Percentiles rank a stretch among this genome's conserved stretches.
These are phyloP conservation scores for Gastracanthus pulcherrimus DNA, from an alignment of 2,888 invertebrate species.

Conservation along the genomic window DNA sequence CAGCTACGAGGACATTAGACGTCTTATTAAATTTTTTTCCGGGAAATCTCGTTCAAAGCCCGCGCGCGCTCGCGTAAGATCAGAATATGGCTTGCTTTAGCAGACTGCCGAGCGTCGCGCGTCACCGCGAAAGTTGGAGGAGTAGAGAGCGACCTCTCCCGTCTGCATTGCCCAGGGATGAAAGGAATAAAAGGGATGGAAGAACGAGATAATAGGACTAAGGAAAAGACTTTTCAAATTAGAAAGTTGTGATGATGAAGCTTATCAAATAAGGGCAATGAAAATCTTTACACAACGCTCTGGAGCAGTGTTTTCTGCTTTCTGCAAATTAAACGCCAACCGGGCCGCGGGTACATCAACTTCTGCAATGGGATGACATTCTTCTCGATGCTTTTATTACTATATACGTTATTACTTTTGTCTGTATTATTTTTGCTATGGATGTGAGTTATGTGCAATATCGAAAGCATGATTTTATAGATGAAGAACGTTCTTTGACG, in stretches of 20 bases:
- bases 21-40: slow-evolving; percentile 56
- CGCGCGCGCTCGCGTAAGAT: slow-evolving; percentile 20
- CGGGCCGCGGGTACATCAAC: neutral
- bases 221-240: slow-evolving; percentile 57
- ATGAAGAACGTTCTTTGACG: no score
- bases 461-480: no score
- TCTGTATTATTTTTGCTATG: no score
- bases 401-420: no score
- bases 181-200: slow-evolving; percentile 27
- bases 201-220: slow-evolving; percentile 33
- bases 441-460: no score
- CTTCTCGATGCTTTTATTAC: no score
- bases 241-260: slow-evolving; percentile 57
- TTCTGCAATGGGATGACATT: neutral
- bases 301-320: neutral
- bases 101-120: no score
- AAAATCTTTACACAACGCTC: slow-evolving; percentile 54
- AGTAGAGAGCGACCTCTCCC: no score
- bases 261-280: slow-evolving; percentile 55
- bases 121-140: slow-evolving; percentile 50
- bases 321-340: neutral
- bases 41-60: slow-evolving; percentile 8
- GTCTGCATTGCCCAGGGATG: slow-evolving; percentile 2
- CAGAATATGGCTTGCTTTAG: slow-evolving; percentile 32
- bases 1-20: neutral